Evolutionary conservation across 2,888 invertebrate species (phyloP).

Genomic region (Cactoblastis cactorum): DNA sequence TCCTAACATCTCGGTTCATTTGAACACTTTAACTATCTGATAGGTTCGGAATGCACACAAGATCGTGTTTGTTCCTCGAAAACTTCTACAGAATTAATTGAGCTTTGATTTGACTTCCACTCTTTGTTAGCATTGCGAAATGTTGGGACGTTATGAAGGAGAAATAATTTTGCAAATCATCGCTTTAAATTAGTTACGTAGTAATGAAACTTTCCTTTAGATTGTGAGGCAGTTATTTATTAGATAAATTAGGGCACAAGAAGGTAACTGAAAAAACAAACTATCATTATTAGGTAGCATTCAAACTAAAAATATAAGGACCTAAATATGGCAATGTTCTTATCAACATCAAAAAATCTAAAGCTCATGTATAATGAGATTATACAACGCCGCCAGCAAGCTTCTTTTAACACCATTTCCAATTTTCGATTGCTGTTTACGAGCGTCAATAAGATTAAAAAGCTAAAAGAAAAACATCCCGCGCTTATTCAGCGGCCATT

Average conservation of each 20-base stretch:
- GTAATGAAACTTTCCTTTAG: not conserved
- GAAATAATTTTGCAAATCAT: not conserved
- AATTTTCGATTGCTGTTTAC: slow-evolving; percentile 3
- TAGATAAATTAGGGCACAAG: too few relatives aligned
- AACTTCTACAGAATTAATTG: slow-evolving; percentile 19
- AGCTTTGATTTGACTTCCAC: slow-evolving; percentile 16
- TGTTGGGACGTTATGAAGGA: slow-evolving; percentile 3
- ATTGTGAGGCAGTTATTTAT: not conserved
- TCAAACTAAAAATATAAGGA: too few relatives aligned
- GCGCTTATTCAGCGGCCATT: slow-evolving; percentile 45
- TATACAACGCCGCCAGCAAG: not conserved
- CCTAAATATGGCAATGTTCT: too few relatives aligned
- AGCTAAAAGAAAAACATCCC: slow-evolving; percentile 13
- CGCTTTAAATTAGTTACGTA: not conserved
- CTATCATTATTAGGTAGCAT: too few relatives aligned
- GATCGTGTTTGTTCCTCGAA: slow-evolving; percentile 18
- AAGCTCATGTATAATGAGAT: not conserved
- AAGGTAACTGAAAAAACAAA: too few relatives aligned
- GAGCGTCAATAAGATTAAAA: slow-evolving; percentile 13
- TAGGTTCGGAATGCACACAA: slow-evolving; percentile 16
- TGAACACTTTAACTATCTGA: slow-evolving; percentile 15
- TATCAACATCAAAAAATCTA: too few relatives aligned
- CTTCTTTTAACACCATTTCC: slow-evolving; percentile 6
- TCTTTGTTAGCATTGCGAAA: slow-evolving; percentile 11
- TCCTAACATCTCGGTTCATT: slow-evolving; percentile 5